Evolutionary conservation across 2,113 vertebrate species (phyloP), one percentile per base, ranked within the genome.

Genomic region (Colius striatus): DNA sequence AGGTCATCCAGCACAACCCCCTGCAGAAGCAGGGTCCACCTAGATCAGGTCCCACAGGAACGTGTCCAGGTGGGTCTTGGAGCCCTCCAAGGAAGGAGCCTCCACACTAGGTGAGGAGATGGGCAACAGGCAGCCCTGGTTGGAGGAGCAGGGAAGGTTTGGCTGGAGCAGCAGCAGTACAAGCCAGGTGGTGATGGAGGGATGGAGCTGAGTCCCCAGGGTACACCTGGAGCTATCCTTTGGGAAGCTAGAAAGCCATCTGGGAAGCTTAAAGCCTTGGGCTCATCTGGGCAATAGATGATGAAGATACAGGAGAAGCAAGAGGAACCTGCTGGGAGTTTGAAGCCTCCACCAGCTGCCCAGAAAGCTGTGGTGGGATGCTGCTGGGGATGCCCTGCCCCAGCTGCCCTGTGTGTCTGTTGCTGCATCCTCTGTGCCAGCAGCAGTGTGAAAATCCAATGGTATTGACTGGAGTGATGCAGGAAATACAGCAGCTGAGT

Each of bases 391-490:
- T 79, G 5, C 9, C 62, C 38, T 1, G 1, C 38, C 50, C 16
- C 83, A 75, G 75, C 32, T 7, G 3, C n/a, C 10, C 45, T 32
- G 9, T 5, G 0, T 1, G 6, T 34, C 43, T 55, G 29, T n/a
- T 60, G 23, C 67, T 89, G 47, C 61, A 65, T 26, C 77, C 38
- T 41, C 38, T 41, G 38, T 41, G 38, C 38, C 38, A 41, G 38
- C 87, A 45, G 53, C 6, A 1, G 38, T 34, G 57, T n/a, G 79
- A 88, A 86, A 95, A 95, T 81, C 85, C 79, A 16, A 43, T 75
- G 55, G 16, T 14, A 93, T 77, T 0, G 41, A 94, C 54, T 10
- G 68, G 43, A 20, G 36, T 0, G 0, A 12, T 13, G 68, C 61
- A 78, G 76, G 66, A 74, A 88, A 75, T 20, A 25, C 27, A 57